Evolutionary conservation across 1,140 invertebrate genomes (phyloP), one percentile per base, ranked within the genome.

Genomic region (Formica exsecta): DNA sequence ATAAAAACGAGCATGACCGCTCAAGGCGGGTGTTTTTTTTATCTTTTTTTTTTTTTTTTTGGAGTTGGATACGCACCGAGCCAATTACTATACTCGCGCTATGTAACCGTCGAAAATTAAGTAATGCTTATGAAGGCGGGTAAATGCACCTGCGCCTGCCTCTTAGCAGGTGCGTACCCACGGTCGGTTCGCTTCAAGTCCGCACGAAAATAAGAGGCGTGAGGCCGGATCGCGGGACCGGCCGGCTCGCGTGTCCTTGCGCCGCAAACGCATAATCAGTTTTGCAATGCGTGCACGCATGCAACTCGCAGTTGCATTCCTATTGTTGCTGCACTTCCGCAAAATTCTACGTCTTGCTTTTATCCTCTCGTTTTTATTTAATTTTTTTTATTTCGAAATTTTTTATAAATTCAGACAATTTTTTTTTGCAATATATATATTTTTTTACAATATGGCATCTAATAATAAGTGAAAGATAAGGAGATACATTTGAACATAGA

Each of bases 41-140:
- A 81, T 81, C 38, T 38, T 38, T 73, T 62, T 74, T 74, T 61
- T 62, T 32, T 32, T 61, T 74, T 32, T 32, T 32, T 32, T 61
- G 13, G 29, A 73, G 66, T 44, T 38, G 59, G 66, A 54, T 83
- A 59, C 41, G 77, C 64, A 81, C 51, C 41, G 36, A 68, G 32
- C 41, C 76, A 85, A 91, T 92, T 91, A 91, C 92, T 91, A 57
- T 68, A 92, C 92, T 91, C 90, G 75, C 44, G 79, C 74, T 87
- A 90, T 70, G 87, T 90, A 91, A 87, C 86, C 83, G 86, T 70
- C 86, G 88, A 91, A 92, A 92, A 92, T 92, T 87, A 91, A 91
- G 85, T 91, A 90, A 92, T 90, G 89, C 86, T 89, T 80, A 89
- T 86, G 81, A 86, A 92, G 86, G 74, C 59, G 79, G 73, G 75